Evolutionary conservation across 2,113 vertebrate species (phyloP), one percentile per base, ranked within the genome.

Genomic region (Syrmaticus mikado): DNA sequence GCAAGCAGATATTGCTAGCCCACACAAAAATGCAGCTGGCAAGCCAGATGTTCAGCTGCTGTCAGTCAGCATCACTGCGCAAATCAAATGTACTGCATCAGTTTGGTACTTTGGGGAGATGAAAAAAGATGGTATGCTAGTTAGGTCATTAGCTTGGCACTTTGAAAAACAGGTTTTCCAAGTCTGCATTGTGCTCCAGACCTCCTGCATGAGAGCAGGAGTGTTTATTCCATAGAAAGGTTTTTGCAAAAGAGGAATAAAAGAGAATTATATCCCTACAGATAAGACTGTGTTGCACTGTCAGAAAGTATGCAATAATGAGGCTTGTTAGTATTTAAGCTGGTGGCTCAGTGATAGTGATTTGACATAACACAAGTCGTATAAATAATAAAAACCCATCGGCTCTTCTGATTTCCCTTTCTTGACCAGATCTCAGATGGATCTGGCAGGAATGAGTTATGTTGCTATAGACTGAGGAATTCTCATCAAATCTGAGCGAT

Each of bases 11-110:
- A 7, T 40, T 80, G 79, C n/a, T 6, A 8, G 9, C 38, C 38
- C 52, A 24, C 70, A 48, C 28, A 36, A 1, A 61, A 32, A 67
- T 88, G 36, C 89, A 88, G 82, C 79, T 89, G 87, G 38, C 21
- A 20, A 46, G 64, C 58, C 88, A 88, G 83, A 74, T 88, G 85
- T 76, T 88, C 55, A 50, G 67, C 82, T 61, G 85, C 82, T 75
- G 0, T 46, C 82, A 46, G 71, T 86, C 67, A 46, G 62, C 79
- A 34, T 17, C 76, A 7, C 60, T 27, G 46, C 90, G 45, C 77
- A 67, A 45, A 74, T 25, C 27, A 8, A 20, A 24, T 1, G 8
- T 19, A 8, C 60, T 48, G 64, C 5, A 76, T 15, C 48, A 40
- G 60, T 55, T 19, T 45, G 85, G 8, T 48, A 55, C 64, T 6